phyloP scores from a whole-genome alignment of 2,888 invertebrate species.

The Ophion obscuratus region DNA sequence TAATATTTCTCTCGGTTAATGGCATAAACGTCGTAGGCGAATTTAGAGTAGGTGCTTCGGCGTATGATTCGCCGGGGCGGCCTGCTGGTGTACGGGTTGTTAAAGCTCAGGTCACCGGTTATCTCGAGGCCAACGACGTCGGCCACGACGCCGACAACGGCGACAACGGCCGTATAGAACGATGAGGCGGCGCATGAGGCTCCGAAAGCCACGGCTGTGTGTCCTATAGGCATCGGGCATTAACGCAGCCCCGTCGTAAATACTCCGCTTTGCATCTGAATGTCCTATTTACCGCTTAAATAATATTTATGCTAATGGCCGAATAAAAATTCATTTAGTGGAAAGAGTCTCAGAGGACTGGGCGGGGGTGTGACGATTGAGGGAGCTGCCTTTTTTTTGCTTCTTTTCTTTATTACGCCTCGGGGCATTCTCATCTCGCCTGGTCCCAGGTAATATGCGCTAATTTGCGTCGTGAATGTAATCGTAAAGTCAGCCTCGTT shows the following conservation, averaged over 20 bases:
- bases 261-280: constrained; percentile 69
- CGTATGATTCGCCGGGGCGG: constrained; percentile 27
- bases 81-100: constrained; percentile 52
- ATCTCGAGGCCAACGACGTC: constrained; percentile 62
- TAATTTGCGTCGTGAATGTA: constrained; percentile 70
- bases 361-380: constrained; percentile 25
- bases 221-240: constrained; percentile 61
- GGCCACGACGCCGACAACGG: constrained; percentile 32
- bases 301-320: constrained; percentile 72
- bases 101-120: constrained; percentile 64
- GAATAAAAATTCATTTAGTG: constrained; percentile 72
- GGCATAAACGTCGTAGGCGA: constrained; percentile 44
- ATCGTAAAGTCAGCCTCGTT: constrained; percentile 65
- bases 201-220: constrained; percentile 7
- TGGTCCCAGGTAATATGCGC: constrained; percentile 63
- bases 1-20: constrained; percentile 38
- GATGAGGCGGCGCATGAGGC: not conserved
- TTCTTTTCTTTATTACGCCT: constrained; percentile 24
- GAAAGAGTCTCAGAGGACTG: constrained; percentile 43
- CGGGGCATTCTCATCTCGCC: constrained; percentile 52
- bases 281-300: constrained; percentile 71
- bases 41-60: constrained; percentile 40
- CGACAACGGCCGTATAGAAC: constrained; percentile 21
- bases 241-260: constrained; percentile 69
- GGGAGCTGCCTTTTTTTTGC: constrained; percentile 17